Percentiles rank a stretch among this genome's conserved stretches.
These are phyloP conservation scores for Elaphurus davidianus DNA, from an alignment of 2,113 vertebrate genomes.

Conservation along the genomic window DNA sequence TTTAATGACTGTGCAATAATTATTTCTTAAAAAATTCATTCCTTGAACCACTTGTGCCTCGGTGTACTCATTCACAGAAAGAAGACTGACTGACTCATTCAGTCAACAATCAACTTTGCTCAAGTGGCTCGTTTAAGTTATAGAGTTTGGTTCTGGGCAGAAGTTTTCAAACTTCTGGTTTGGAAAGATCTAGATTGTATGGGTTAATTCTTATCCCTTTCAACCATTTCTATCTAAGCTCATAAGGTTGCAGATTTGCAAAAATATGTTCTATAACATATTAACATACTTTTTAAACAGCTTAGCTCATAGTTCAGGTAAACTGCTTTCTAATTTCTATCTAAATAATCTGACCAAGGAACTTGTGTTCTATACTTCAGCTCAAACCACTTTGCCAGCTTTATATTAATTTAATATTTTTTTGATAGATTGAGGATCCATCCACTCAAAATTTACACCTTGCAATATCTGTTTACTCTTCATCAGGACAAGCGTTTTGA, in stretches of 20 bases:
- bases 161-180: neutral
- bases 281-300: neutral
- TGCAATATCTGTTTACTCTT: neutral
- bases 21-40: neutral
- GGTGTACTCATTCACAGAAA: neutral
- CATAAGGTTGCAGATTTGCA: neutral
- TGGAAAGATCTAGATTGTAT: neutral
- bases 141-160: neutral
- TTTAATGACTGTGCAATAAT: neutral
- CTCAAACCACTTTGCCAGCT: neutral
- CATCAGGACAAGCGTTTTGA: neutral
- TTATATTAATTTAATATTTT: neutral
- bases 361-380: neutral
- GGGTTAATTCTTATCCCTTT: slow-evolving; percentile 4
- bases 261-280: slow-evolving; percentile 12
- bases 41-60: neutral
- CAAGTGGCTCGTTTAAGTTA: neutral
- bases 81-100: neutral
- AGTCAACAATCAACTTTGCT: neutral
- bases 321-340: neutral
- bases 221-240: neutral
- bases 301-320: neutral
- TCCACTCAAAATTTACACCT: neutral
- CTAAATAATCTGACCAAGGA: slow-evolving; percentile 16
- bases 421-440: neutral